Conservation (phyloP, 2,888 invertebrate genomes). For the Synanthedon formicaeformis region DNA sequence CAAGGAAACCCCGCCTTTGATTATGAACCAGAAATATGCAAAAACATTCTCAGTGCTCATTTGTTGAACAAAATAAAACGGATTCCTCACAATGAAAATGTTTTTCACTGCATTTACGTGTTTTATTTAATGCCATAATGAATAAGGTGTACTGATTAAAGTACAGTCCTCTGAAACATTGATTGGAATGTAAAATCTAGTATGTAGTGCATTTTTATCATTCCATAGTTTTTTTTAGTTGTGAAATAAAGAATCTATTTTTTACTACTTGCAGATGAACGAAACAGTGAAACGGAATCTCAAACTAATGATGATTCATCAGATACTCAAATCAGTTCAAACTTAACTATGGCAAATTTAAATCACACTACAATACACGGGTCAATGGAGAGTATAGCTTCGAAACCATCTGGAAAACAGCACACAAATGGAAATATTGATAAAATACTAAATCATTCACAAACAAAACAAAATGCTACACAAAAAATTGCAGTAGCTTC, state of each 20-base stretch:
- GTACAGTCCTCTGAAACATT: no score
- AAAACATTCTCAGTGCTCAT: no score
- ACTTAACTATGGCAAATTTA: slow-evolving; percentile 49
- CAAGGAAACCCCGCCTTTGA: no score
- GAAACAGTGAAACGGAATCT: slow-evolving; percentile 89
- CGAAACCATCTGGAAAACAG: slow-evolving; percentile 63
- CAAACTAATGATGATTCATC: slow-evolving; percentile 83
- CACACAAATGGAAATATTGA: slow-evolving; percentile 60
- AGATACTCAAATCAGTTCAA: slow-evolving; percentile 73
- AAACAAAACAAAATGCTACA: slow-evolving; percentile 49
- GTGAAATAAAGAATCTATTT: slow-evolving; percentile 2
- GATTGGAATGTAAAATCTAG: neutral
- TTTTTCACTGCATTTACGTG: no score
- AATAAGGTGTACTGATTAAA: no score
- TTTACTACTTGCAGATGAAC: slow-evolving; percentile 73
- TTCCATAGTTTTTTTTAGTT: neutral
- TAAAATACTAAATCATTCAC: slow-evolving; percentile 42
- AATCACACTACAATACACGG: slow-evolving; percentile 65
- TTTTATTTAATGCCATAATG: no score
- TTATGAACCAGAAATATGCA: no score
- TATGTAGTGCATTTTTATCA: neutral
- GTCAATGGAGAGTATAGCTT: slow-evolving; percentile 60
- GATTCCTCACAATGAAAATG: no score
- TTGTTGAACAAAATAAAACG: no score
- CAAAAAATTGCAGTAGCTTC: slow-evolving; percentile 53